These are phyloP conservation scores for Ophion slaviceki DNA, from an alignment of 2,888 invertebrate species.

Conservation along the genomic window DNA sequence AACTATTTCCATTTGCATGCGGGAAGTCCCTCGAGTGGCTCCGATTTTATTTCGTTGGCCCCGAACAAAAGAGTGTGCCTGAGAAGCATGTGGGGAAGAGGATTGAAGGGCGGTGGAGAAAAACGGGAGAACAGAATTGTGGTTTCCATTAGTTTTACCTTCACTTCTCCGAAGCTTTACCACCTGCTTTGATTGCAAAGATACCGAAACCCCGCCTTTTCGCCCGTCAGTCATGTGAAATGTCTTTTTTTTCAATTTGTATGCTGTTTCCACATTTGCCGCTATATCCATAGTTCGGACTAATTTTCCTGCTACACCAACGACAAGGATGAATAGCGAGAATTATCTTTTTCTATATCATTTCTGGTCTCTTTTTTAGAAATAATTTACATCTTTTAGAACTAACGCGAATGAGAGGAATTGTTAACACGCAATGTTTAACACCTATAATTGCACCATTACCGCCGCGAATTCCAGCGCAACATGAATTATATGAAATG, in stretches of 20 bases:
- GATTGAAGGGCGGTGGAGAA: background rate
- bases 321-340: too few species aligned
- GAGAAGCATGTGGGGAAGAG: conserved; percentile 6
- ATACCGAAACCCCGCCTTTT: conserved; percentile 35
- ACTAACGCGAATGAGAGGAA: too few species aligned
- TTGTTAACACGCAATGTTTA: conserved; percentile 35
- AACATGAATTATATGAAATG: conserved; percentile 29
- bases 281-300: too few species aligned
- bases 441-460: conserved; percentile 33
- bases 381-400: too few species aligned
- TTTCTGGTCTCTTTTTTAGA: too few species aligned
- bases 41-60: conserved; percentile 74
- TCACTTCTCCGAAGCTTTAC: conserved; percentile 54
- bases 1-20: conserved; percentile 75
- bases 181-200: conserved; percentile 73
- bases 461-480: conserved; percentile 19
- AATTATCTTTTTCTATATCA: too few species aligned
- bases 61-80: conserved; percentile 33
- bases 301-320: background rate
- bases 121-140: conserved; percentile 14
- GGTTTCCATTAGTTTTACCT: conserved; percentile 40
- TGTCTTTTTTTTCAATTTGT: conserved; percentile 22
- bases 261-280: conserved; percentile 24
- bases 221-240: conserved; percentile 2
- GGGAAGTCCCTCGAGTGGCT: conserved; percentile 68